Percentiles rank a stretch among this genome's conserved stretches.
phyloP scores from a whole-genome alignment of 2,113 vertebrate species.

The Gobio gobio region DNA sequence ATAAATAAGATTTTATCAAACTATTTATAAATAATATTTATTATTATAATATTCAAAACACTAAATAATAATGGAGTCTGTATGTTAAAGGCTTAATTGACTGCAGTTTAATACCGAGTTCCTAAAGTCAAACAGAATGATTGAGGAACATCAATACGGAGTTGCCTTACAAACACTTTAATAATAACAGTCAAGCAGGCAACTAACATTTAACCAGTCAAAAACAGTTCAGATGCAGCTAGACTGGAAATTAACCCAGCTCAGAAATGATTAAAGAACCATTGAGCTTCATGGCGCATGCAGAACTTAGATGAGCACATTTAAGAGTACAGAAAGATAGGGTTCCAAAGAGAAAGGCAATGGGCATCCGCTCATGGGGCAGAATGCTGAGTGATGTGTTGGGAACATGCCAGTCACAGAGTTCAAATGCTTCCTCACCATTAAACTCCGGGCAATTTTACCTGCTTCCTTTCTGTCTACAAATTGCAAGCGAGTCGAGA shows the following conservation, averaged over 20 bases:
- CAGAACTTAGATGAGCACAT: background rate
- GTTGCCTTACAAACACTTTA: background rate
- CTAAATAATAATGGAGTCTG: background rate
- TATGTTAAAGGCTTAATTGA: background rate
- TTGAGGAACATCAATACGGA: background rate
- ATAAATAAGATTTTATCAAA: background rate
- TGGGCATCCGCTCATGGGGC: background rate
- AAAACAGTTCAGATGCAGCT: too few species aligned
- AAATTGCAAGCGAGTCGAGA: conserved; percentile 37
- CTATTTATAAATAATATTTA: background rate
- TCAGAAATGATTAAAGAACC: background rate
- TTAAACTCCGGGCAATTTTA: conserved; percentile 63
- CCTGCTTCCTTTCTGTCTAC: conserved; percentile 60
- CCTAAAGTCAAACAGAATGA: background rate
- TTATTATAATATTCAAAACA: background rate
- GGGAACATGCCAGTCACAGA: conserved; percentile 65
- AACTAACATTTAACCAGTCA: background rate
- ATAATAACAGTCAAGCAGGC: background rate
- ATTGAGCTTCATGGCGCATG: background rate
- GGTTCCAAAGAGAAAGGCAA: background rate
- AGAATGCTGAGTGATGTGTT: conserved; percentile 33
- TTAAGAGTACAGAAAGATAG: background rate
- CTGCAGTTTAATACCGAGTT: background rate
- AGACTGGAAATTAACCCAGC: background rate
- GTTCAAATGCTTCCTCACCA: conserved; percentile 74